Conservation (phyloP, 2,888 invertebrate genomes). For the Bellardia bayeri region DNA sequence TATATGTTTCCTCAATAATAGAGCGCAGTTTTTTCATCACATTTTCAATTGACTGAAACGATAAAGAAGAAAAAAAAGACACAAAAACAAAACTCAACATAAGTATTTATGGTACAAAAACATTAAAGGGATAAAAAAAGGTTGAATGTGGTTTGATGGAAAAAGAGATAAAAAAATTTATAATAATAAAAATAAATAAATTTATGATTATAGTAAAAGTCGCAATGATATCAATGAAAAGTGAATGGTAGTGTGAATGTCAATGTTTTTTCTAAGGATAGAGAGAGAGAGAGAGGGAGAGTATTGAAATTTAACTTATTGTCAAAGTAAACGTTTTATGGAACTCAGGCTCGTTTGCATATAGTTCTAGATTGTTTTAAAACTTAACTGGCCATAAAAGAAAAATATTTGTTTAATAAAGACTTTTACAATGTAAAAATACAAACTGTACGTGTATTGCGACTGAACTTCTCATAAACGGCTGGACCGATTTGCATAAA, state of each 20-base stretch:
- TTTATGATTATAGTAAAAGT: constrained; percentile 32
- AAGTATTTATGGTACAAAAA: constrained; percentile 3
- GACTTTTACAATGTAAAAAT: no score
- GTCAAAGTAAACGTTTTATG: constrained; percentile 21
- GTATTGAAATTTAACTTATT: not conserved
- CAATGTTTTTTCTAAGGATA: not conserved
- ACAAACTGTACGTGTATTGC: no score
- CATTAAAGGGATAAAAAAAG: constrained; percentile 17
- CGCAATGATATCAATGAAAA: not conserved
- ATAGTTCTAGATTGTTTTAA: no score
- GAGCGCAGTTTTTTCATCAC: constrained; percentile 89
- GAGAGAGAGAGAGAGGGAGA: no score
- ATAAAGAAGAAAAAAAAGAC: not conserved
- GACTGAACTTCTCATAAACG: no score
- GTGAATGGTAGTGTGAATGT: not conserved
- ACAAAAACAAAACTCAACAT: not conserved
- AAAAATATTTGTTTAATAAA: no score
- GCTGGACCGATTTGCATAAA: no score
- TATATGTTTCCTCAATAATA: constrained; percentile 89
- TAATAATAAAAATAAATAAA: constrained; percentile 49
- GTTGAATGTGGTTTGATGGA: not conserved
- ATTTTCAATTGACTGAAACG: constrained; percentile 87
- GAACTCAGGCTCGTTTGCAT: not conserved
- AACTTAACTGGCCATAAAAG: no score
- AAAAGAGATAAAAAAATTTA: constrained; percentile 21